Evolutionary conservation across 2,113 vertebrate species (phyloP).

Genomic region (Madoqua kirkii): DNA sequence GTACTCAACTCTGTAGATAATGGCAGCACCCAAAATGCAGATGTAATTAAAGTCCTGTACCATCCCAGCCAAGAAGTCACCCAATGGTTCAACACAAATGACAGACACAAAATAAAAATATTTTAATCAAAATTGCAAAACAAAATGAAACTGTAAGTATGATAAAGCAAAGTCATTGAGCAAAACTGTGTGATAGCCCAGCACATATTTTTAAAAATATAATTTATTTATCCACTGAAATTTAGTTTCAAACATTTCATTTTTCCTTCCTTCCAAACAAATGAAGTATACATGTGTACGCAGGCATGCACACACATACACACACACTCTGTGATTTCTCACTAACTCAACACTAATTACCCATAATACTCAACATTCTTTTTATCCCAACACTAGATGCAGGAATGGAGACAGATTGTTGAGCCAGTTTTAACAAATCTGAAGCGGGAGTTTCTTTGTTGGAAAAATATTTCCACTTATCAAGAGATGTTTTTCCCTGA

Average conservation of each 20-base stretch:
- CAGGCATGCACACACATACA: neutral
- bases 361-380: conserved; percentile 1
- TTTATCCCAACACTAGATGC: conserved; percentile 1
- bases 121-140: neutral
- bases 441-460: conserved; percentile 46
- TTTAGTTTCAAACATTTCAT: neutral
- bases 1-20: neutral
- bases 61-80: neutral
- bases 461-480: conserved; percentile 62
- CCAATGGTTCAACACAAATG: neutral
- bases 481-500: conserved; percentile 39
- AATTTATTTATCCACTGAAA: neutral
- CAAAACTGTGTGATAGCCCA: neutral
- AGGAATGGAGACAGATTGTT: conserved; percentile 37
- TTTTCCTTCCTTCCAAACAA: neutral
- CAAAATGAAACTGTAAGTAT: neutral
- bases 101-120: neutral
- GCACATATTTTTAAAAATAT: neutral
- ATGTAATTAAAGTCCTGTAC: neutral
- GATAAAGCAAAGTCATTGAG: neutral
- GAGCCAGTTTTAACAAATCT: conserved; percentile 36
- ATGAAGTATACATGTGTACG: neutral
- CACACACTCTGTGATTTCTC: neutral
- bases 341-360: conserved; percentile 5
- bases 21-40: neutral